Evolutionary conservation across 2,113 vertebrate species (phyloP), one percentile per base, ranked within the genome.

Genomic region (Halcyon senegalensis): DNA sequence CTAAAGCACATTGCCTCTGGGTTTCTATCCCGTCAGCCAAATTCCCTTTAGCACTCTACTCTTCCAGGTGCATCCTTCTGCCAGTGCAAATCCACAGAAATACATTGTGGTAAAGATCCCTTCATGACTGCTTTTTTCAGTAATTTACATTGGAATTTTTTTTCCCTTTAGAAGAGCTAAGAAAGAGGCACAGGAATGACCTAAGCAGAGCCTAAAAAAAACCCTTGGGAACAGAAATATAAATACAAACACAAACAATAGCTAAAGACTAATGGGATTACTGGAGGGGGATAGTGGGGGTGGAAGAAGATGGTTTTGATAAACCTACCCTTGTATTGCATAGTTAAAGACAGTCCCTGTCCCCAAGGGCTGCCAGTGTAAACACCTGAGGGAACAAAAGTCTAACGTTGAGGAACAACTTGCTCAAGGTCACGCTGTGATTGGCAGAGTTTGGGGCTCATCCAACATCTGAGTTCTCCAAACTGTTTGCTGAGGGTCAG

Each of bases 41-140:
- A 94, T 90, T 89, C 80, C 83, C 73, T 59, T 44, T 28, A 87
- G 51, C n/a, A 16, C n/a, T 51, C 27, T 17, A n/a, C 8, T 31
- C 63, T 81, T 92, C n/a, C 73, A 87, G 84, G 64, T 87, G 51
- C 56, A 35, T 84, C 56, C 31, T 94, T 75, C 86, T 79, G 58
- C 35, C 60, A 46, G 41, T 30, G 60, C 8, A 77, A 66, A 88
- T 58, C 75, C 63, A 43, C 46, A 50, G 31, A 87, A 41, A 89
- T 27, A 1, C 28, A 13, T 46, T 56, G 84, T 5, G 1, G 9
- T 70, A 72, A 78, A 78, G 43, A 50, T 33, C n/a, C 33, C 30
- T 67, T 50, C 55, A 39, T 77, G 46, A 10, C 35, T 84, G 41
- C 0, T 85, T 58, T 72, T 77, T 46, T 15, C 35, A 63, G 2